Conservation (phyloP, 2,888 invertebrate genomes). For the Portevinia maculata region DNA sequence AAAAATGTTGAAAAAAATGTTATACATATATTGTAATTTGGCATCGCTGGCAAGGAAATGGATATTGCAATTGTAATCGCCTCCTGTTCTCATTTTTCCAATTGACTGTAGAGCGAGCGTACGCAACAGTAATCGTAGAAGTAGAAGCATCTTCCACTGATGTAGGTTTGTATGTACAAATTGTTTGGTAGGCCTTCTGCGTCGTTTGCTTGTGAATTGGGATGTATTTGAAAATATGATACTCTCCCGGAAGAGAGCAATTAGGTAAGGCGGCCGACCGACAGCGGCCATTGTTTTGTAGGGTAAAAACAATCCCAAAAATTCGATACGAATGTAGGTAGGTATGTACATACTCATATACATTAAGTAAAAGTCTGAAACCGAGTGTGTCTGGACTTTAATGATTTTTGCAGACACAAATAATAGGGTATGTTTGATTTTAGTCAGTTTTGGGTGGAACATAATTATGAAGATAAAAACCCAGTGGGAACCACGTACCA, state of each 20-base stretch:
- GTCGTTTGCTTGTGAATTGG: slow-evolving; percentile 54
- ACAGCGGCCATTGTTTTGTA: slow-evolving; percentile 21
- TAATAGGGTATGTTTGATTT: slow-evolving; percentile 13
- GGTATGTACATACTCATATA: background rate
- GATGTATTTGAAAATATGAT: slow-evolving; percentile 73
- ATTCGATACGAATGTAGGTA: slow-evolving; percentile 29
- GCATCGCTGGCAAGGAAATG: too few relatives aligned
- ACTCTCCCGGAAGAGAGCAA: slow-evolving; percentile 69
- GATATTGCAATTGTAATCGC: slow-evolving; percentile 30
- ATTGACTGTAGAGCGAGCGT: slow-evolving; percentile 28
- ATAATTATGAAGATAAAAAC: too few relatives aligned
- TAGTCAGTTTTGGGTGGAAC: background rate
- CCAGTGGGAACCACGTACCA: too few relatives aligned
- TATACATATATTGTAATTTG: too few relatives aligned
- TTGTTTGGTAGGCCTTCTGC: background rate
- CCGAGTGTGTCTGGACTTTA: slow-evolving; percentile 15
- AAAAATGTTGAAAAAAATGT: too few relatives aligned
- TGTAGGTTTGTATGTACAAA: background rate
- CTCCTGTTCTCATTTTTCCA: slow-evolving; percentile 39
- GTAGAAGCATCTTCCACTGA: background rate
- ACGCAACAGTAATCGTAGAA: slow-evolving; percentile 32
- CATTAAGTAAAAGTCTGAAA: slow-evolving; percentile 29
- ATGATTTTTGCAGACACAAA: background rate
- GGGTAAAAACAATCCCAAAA: slow-evolving; percentile 32
- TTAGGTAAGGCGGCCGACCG: slow-evolving; percentile 60